Conservation (phyloP, 1,140 invertebrate species). For the Tetragnatha versicolor region DNA sequence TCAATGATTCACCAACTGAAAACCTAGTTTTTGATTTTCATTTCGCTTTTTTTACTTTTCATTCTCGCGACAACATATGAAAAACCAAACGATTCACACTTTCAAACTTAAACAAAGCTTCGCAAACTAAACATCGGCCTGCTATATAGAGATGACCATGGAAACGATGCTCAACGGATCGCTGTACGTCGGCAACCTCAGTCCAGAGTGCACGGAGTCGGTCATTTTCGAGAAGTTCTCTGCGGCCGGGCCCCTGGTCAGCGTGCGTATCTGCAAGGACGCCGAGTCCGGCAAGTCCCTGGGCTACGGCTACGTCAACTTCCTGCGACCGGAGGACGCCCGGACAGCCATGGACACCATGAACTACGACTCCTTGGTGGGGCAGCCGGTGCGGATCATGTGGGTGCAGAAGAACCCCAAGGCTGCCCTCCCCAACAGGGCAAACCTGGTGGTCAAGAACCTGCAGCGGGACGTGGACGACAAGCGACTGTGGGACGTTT, state of each 20-base stretch:
- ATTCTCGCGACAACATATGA: too few relatives aligned
- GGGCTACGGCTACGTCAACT: slow-evolving; percentile 99
- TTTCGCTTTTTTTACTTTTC: too few relatives aligned
- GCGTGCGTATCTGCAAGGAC: slow-evolving; percentile 96
- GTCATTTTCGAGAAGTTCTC: slow-evolving; percentile 99
- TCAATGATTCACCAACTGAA: too few relatives aligned
- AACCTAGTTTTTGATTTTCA: too few relatives aligned
- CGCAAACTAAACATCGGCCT: too few relatives aligned
- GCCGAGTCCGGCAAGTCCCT: slow-evolving; percentile 94
- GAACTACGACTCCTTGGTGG: slow-evolving; percentile 98
- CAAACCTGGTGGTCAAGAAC: slow-evolving; percentile 99
- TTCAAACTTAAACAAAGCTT: too few relatives aligned
- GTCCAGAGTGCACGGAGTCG: slow-evolving; percentile 96
- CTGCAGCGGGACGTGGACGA: slow-evolving; percentile 97
- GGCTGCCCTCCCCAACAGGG: slow-evolving; percentile 93
- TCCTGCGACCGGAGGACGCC: slow-evolving; percentile 97
- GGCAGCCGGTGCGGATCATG: slow-evolving; percentile 98
- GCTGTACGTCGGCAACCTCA: slow-evolving; percentile 96
- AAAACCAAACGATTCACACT: too few relatives aligned
- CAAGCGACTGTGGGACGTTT: slow-evolving; percentile 99
- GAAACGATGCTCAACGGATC: slow-evolving; percentile 69
- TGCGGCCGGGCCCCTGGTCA: slow-evolving; percentile 93
- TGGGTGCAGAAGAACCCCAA: slow-evolving; percentile 88
- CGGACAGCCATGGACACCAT: slow-evolving; percentile 97
- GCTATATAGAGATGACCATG: too few relatives aligned